Base-by-base conservation (phyloP, 2,888 invertebrate species). In the Trichopoda pennipes region DNA sequence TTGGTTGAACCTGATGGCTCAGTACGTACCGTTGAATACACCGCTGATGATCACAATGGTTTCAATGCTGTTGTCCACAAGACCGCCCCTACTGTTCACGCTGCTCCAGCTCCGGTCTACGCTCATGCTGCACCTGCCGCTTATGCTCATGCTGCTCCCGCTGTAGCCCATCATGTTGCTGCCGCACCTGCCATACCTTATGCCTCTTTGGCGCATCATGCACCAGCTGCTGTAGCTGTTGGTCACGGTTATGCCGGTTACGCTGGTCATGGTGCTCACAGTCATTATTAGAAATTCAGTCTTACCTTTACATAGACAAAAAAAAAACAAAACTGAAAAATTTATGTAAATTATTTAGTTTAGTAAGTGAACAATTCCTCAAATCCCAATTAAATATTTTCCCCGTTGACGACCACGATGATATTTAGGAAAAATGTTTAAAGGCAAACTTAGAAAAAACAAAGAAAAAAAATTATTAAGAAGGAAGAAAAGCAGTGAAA, bases 51-150 rank as follows among this genome's bases (percentile, higher is more conserved):
- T 60, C 90, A 91, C 86, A 91, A 90, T 63, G 91, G 91, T 23
- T 91, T 91, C 88, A 91, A 91, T 74, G 91, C 91, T n/a, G 90
- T 91, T 73, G 91, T 91, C 56, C 89, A 90, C 81, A 91, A 91
- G 87, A 90, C 86, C 72, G 91, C 90, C 21, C 91, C 91, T 81
- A 88, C 89, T 35, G 87, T 91, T 21, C 91, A 90, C 61, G 86
- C 86, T 61, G 85, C 85, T 17, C 86, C 86, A 28, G 83, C 85
- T 42, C 80, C 84, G 12, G 64, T 80, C 44, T 85, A 85, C 19
- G 81, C 80, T 66, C 86, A 85, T 70, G 78, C 84, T 8, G 85
- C 83, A 21, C 84, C 85, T 38, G 85, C 87, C 21, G 81, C 84
- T 9, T 84, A 85, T 19, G 86, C 85, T 61, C 88, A 87, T 56